Conservation (phyloP, 1,140 invertebrate genomes). For the Formica exsecta region DNA sequence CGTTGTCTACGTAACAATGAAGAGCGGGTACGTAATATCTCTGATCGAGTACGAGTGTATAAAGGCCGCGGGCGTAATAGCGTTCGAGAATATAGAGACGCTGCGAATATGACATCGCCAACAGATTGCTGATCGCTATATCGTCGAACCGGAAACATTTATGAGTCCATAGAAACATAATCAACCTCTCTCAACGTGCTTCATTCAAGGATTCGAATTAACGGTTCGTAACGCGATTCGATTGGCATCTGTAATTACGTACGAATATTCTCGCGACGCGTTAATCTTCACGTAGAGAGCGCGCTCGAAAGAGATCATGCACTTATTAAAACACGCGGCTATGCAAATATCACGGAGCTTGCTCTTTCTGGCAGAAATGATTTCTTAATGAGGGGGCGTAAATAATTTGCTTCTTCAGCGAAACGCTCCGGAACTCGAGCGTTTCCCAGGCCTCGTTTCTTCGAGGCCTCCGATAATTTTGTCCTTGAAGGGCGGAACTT, state of each 20-base stretch:
- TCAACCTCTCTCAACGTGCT: slow-evolving; percentile 37
- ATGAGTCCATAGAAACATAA: neutral
- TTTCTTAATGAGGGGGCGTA: slow-evolving; percentile 50
- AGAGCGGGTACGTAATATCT: slow-evolving; percentile 26
- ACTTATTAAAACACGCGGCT: slow-evolving; percentile 44
- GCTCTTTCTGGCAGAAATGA: slow-evolving; percentile 52
- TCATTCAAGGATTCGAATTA: slow-evolving; percentile 48
- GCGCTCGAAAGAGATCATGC: slow-evolving; percentile 23
- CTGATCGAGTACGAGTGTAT: slow-evolving; percentile 23
- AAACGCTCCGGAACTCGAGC: slow-evolving; percentile 43
- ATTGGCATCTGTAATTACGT: slow-evolving; percentile 34
- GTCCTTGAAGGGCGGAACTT: slow-evolving; percentile 63
- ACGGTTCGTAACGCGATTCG: slow-evolving; percentile 30
- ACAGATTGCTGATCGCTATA: slow-evolving; percentile 50
- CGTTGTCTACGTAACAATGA: slow-evolving; percentile 49
- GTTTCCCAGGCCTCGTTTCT: slow-evolving; percentile 57
- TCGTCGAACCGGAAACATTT: slow-evolving; percentile 43
- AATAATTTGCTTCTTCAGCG: slow-evolving; percentile 54
- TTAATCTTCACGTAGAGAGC: neutral
- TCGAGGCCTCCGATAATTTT: slow-evolving; percentile 46
- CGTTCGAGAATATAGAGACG: slow-evolving; percentile 28
- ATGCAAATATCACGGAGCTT: slow-evolving; percentile 35
- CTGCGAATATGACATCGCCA: slow-evolving; percentile 28
- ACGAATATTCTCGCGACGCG: neutral
- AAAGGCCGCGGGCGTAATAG: slow-evolving; percentile 36